phyloP scores from a whole-genome alignment of 2,797 vertebrate genomes.

The Premnoplex brunnescens region DNA sequence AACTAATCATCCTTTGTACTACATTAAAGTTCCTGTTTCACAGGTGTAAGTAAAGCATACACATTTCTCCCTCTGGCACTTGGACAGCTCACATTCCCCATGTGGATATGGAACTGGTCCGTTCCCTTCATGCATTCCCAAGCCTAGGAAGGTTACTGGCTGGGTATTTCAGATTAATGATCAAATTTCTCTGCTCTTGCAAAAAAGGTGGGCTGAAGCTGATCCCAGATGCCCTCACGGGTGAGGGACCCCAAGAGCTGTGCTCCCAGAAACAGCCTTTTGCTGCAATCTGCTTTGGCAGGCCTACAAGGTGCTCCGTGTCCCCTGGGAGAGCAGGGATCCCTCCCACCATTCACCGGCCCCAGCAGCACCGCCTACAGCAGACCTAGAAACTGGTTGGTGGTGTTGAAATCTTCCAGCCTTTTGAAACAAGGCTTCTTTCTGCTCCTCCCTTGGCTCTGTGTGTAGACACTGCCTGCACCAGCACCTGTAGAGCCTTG shows the following conservation, averaged over 20 bases:
- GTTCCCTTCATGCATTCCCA: accelerated
- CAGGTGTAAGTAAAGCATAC: accelerated
- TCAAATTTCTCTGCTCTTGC: not conserved
- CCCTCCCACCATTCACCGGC: accelerated
- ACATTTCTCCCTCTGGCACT: not conserved
- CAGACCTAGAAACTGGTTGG: accelerated
- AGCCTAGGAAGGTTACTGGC: not conserved
- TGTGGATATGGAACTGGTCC: not conserved
- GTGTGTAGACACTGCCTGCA: too few relatives aligned
- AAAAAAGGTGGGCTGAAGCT: not conserved
- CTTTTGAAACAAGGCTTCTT: not conserved
- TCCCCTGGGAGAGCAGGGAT: not conserved
- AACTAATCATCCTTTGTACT: not conserved
- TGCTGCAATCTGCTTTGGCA: accelerated
- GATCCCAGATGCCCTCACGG: not conserved
- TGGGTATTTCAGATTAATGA: not conserved
- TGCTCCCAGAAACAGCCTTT: not conserved
- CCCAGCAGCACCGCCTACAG: accelerated
- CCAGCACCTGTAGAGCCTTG: not conserved
- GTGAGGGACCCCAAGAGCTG: not conserved
- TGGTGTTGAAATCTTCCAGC: not conserved
- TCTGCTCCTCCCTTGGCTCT: not conserved
- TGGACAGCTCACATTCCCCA: accelerated
- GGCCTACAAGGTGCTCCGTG: accelerated
- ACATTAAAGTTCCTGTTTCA: not conserved